A percentile compares a stretch with the other conserved stretches of the same genome.
Conservation (phyloP, 2,113 vertebrate genomes). For the Guaruba guarouba region DNA sequence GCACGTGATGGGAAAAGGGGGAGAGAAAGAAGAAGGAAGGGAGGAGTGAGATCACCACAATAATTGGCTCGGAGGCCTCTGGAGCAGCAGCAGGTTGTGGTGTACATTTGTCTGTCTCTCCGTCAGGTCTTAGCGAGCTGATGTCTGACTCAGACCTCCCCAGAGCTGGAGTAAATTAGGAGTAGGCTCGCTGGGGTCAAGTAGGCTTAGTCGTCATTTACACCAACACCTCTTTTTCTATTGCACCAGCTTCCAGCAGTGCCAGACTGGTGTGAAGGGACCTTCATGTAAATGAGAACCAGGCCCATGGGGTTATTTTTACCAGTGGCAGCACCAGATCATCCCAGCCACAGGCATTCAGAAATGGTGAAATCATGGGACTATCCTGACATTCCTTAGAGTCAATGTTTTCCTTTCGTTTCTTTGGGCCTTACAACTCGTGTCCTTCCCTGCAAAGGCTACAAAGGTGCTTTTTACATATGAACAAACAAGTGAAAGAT, state of each 20-base stretch:
- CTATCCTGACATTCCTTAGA: background rate
- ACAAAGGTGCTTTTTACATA: background rate
- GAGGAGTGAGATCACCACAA: background rate
- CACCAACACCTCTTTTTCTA: background rate
- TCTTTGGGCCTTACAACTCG: background rate
- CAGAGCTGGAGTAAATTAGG: slow-evolving; percentile 27
- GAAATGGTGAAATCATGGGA: background rate
- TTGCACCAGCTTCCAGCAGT: background rate
- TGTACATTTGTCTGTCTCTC: background rate
- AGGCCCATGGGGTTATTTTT: background rate
- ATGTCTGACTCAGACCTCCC: slow-evolving; percentile 30
- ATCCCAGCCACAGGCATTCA: background rate
- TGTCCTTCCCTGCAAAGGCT: background rate
- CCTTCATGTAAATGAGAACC: background rate
- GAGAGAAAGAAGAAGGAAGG: slow-evolving; percentile 20
- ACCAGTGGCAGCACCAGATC: background rate
- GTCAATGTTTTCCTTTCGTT: background rate
- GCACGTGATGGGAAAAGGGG: slow-evolving; percentile 1
- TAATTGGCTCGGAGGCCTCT: background rate
- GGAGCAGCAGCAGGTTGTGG: slow-evolving; percentile 37
- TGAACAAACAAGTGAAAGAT: background rate
- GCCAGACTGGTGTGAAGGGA: background rate
- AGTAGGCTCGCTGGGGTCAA: slow-evolving; percentile 3
- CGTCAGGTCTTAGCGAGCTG: background rate
- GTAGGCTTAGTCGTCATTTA: slow-evolving; percentile 24